A percentile compares a stretch with the other conserved stretches of the same genome.
phyloP scores from a whole-genome alignment of 1,140 invertebrate genomes.

The Thaumetopoea pityocampa region DNA sequence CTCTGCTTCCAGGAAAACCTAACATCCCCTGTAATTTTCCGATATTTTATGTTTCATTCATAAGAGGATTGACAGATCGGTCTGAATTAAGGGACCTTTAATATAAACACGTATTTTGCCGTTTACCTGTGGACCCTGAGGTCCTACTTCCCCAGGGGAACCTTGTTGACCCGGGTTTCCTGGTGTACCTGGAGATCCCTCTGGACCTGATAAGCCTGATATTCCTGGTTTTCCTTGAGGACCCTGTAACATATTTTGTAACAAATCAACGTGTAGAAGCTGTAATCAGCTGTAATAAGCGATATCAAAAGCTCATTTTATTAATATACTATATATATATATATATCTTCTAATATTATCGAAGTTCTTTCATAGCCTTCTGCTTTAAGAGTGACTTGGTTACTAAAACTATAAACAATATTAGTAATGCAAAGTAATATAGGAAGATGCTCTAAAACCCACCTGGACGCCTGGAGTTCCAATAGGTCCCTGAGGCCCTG shows the following conservation, averaged over 20 bases:
- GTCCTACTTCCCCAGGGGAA: conserved; percentile 81
- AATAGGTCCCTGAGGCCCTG: conserved; percentile 81
- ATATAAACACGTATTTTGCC: too few relatives aligned
- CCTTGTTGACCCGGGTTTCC: conserved; percentile 83
- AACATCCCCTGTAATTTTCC: conserved; percentile 76
- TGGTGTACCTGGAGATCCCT: conserved; percentile 83
- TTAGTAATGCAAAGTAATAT: too few relatives aligned
- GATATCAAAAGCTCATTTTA: too few relatives aligned
- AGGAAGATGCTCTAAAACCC: too few relatives aligned
- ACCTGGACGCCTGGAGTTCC: conserved; percentile 84
- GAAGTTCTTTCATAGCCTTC: too few relatives aligned
- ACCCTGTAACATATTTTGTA: too few relatives aligned
- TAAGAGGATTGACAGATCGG: too few relatives aligned
- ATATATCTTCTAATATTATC: not conserved
- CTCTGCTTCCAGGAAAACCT: conserved; percentile 85
- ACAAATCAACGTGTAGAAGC: too few relatives aligned
- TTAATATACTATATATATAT: conserved; percentile 2
- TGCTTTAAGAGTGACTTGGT: too few relatives aligned
- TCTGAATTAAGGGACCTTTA: too few relatives aligned
- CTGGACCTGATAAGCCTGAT: conserved; percentile 83
- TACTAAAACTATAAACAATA: too few relatives aligned
- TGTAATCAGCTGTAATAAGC: too few relatives aligned
- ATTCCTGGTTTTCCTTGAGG: conserved; percentile 84
- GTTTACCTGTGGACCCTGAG: conserved; percentile 80
- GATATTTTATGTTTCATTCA: not conserved